Base-by-base conservation (phyloP, 2,888 invertebrate genomes). In the Tetragonula carbonaria region DNA sequence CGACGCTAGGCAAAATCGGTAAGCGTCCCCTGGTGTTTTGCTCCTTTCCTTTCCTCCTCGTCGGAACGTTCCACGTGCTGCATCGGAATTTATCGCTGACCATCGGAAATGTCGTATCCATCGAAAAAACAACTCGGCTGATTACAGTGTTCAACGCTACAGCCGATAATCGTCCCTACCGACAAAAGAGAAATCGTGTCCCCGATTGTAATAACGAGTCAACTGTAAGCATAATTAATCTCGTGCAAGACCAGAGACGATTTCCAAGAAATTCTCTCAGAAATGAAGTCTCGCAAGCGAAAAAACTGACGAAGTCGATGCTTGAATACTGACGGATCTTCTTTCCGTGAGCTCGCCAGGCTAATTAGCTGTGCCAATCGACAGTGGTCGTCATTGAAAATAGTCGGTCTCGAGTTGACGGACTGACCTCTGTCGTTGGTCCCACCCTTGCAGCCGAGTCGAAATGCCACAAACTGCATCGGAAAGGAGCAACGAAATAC, bases 351-450 rank as follows among this genome's bases (percentile, higher is more conserved):
- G 70, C 65, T 74, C 72, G 74, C 50, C 33, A 73, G 74, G 66
- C 82, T 85, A 82, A 77, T 85, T 82, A 68, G 78, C 65, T 45
- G 68, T 85, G 28, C 80, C 82, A 86, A 85, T 85, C 77, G 86
- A 78, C 82, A 65, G 71, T 63, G 66, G 33, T 78, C 18, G 62
- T 28, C 55, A 53, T 62, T 45, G 76, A 77, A 80, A 80, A 74
- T 74, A 74, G 67, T 45, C 45, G 62, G 74, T 72, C 71, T 74
- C 65, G 63, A 68, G 28, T 4, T 57, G 75, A 81, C 82, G 18
- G 74, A 71, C 73, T 50, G 66, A 55, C 55, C 68, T n/a, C 38
- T 23, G 71, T 66, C 33, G 45, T 33, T 33, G 45, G 23, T 65
- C 45, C 72, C 68, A 70, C 71, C 66, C 74, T 65, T 13, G 50